A percentile compares a stretch with the other conserved stretches of the same genome.
These are phyloP conservation scores for Isoperla grammatica DNA, from an alignment of 2,888 invertebrate species.

Conservation along the genomic window DNA sequence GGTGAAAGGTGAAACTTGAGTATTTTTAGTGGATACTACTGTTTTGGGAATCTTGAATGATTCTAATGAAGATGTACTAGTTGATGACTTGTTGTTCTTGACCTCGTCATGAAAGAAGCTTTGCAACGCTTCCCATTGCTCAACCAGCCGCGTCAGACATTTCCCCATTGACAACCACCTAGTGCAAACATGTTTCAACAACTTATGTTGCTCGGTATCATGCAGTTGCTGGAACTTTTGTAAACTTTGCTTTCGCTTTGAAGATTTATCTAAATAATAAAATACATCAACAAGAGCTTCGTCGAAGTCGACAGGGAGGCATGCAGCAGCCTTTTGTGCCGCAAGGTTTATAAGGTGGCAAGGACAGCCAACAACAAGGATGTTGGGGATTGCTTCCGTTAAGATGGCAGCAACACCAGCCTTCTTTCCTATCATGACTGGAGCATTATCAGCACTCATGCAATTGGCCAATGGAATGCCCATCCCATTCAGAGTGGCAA, in stretches of 20 bases:
- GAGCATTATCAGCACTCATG: constrained; percentile 7
- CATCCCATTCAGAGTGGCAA: not conserved
- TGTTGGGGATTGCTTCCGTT: not conserved
- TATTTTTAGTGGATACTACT: too few relatives aligned
- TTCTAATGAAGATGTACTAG: too few relatives aligned
- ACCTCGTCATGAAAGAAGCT: constrained; percentile 7
- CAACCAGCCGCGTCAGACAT: not conserved
- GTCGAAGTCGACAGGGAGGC: not conserved
- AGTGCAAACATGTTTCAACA: not conserved
- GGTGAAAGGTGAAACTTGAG: not conserved
- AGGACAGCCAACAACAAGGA: not conserved
- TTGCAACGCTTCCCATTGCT: not conserved
- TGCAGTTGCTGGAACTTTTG: not conserved
- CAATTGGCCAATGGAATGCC: not conserved
- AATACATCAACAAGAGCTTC: not conserved
- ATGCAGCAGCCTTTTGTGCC: not conserved
- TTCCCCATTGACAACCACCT: not conserved
- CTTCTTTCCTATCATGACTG: not conserved
- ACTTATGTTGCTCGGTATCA: not conserved
- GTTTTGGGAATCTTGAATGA: too few relatives aligned
- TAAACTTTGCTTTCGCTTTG: not conserved
- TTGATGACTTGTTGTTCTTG: too few relatives aligned
- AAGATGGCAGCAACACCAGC: not conserved
- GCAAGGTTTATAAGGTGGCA: not conserved
- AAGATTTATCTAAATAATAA: not conserved